Percentiles rank a stretch among this genome's conserved stretches.
phyloP scores from a whole-genome alignment of 2,888 invertebrate species.

The Sympetrum striolatum region DNA sequence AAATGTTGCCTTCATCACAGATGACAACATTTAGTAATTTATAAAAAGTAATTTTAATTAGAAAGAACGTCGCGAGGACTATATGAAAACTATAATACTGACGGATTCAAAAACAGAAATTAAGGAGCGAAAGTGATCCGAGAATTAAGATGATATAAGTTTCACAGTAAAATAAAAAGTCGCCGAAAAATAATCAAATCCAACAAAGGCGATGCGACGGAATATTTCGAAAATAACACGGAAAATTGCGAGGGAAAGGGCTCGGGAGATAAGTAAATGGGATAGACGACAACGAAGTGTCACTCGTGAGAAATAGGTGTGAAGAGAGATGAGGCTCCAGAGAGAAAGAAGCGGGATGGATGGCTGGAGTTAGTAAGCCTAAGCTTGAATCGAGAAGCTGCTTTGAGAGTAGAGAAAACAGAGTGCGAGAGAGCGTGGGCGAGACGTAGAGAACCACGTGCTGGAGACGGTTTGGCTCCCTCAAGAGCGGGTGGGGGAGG shows the following conservation, averaged over 20 bases:
- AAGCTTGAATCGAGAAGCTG: background rate
- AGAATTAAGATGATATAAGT: background rate
- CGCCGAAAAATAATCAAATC: background rate
- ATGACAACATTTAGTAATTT: too few species aligned
- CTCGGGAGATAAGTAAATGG: background rate
- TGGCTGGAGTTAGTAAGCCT: background rate
- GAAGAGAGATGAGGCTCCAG: background rate
- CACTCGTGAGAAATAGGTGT: background rate
- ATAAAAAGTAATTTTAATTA: too few species aligned
- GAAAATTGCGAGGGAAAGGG: background rate
- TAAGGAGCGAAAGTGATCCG: background rate
- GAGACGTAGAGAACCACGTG: background rate
- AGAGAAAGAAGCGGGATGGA: background rate
- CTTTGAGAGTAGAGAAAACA: background rate
- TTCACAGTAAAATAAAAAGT: background rate
- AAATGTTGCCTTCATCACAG: too few species aligned
- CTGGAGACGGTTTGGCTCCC: background rate
- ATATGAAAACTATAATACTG: too few species aligned
- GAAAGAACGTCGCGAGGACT: too few species aligned
- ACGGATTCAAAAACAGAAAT: background rate
- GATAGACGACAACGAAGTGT: background rate
- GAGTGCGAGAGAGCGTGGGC: background rate
- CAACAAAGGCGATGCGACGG: background rate
- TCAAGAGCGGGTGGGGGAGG: background rate
- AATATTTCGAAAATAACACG: background rate